Evolutionary conservation across 1,140 invertebrate genomes (phyloP), one percentile per base, ranked within the genome.

Genomic region (Panagrolaimus sp.): DNA sequence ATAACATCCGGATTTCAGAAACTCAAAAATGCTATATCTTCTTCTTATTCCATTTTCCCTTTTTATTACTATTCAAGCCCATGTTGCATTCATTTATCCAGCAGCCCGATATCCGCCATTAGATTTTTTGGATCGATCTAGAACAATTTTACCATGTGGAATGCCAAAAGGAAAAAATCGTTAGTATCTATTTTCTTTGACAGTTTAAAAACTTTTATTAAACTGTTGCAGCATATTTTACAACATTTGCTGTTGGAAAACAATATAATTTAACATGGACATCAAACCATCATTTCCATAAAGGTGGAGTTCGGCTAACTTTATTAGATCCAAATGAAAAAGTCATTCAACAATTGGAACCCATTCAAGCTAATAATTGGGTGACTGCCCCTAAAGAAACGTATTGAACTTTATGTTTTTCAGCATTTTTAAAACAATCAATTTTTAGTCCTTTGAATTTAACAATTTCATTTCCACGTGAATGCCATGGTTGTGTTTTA

Each of bases 401-500:
- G 27, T 9, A 20, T 1, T 13, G 9, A 9, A 53, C 11, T 27
- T 14, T 1, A n/a, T n/a, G n/a, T n/a, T 9, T 53, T 23, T 53
- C 9, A n/a, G 9, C 51, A 53, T 9, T 57, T 57, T 57, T 57
- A 57, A 27, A 5, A 20, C 51, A 14, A 11, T 57, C 3, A n/a
- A 11, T 13, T 11, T 27, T 27, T 25, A 57, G 31, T 2, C 31
- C 51, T 20, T 57, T 25, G 20, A 20, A 20, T 57, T 57, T 27
- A 20, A 20, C 51, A 25, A 14, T 27, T 57, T 27, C 51, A 27
- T 57, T 27, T 27, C 20, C 14, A 25, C 51, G 7, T 38, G 51
- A 57, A 57, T 57, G 51, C 51, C 51, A 57, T 57, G 20, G 93
- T 83, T 97, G 94, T 83, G 92, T 92, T 0, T 86, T 97, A 44